Evolutionary conservation across 2,797 vertebrate species (phyloP), one percentile per base, ranked within the genome.

Genomic region (Poeciliopsis presidionis): DNA sequence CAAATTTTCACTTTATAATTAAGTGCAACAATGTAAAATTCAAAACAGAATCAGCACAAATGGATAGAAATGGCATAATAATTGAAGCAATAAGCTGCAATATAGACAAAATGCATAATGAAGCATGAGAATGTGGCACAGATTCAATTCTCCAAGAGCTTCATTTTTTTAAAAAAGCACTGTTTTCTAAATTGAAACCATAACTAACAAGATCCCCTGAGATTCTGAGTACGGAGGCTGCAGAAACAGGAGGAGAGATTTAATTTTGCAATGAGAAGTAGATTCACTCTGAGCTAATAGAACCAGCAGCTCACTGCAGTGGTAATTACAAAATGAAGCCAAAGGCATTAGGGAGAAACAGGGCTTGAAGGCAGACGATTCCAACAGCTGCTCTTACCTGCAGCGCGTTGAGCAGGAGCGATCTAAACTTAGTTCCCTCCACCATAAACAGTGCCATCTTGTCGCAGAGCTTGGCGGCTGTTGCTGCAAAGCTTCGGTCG

Each of bases 401-500:
- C 39, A 99, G 94, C 97, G 97, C 96, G 91, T 99, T 99, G 90
- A 99, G 98, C 5, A 99, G 96, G 75, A 99, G 95, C 12, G 98
- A 99, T 74, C 98, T 96, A 91, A 99, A 99, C 91, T 98, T 99
- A 91, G 98, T 99, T 77, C 98, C 98, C 89, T 99, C 97, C 90
- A 98, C 98, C 97, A 99, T 99, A 94, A 99, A 98, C 59, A 98
- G 95, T 0, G 98, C 97, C 98, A 99, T 99, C 95, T 97, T 98
- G 95, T 99, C 97, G 1, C 98, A 99, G 63, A 99, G 97, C 89
- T 95, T 97, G 84, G 98, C 98, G 0, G 98, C 98, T 0, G 97
- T 99, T 90, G 97, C 96, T 22, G 98, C 98, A 14, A 99, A 99
- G 93, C 97, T 99, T 74, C 98, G 95, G 93, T 99, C 98, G 0